These are phyloP conservation scores for Nanorana parkeri DNA, from an alignment of 2,113 vertebrate genomes.

Conservation along the genomic window DNA sequence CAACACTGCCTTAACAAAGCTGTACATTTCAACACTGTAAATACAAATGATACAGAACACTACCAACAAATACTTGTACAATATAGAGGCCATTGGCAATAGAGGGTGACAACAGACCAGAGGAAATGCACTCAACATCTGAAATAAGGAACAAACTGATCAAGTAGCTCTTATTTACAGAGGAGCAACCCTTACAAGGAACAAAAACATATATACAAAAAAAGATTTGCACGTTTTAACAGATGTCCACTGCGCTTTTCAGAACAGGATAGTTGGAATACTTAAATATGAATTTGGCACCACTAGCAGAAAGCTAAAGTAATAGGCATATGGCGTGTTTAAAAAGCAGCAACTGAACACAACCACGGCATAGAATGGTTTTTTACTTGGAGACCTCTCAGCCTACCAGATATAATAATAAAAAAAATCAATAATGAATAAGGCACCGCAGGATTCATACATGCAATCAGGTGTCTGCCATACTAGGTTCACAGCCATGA, in stretches of 20 bases:
- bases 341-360: constrained; percentile 29
- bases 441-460: constrained; percentile 24
- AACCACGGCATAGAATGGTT: constrained; percentile 34
- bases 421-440: constrained; percentile 4
- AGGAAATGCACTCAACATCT: neutral
- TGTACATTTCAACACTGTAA: constrained; percentile 61
- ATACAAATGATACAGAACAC: constrained; percentile 62
- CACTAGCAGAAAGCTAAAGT: constrained; percentile 31
- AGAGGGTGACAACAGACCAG: neutral
- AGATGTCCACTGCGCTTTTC: neutral
- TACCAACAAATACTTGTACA: constrained; percentile 67
- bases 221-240: constrained; percentile 1
- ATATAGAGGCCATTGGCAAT: constrained; percentile 58
- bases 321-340: constrained; percentile 5
- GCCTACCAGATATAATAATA: constrained; percentile 4
- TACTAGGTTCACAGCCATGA: too few species aligned
- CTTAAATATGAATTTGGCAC: constrained; percentile 25
- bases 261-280: neutral
- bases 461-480: neutral
- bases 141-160: neutral
- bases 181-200: neutral
- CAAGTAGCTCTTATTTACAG: constrained; percentile 53
- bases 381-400: neutral
- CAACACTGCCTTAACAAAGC: constrained; percentile 20
- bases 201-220: constrained; percentile 15